Percentiles rank a stretch among this genome's conserved stretches.
phyloP scores from a whole-genome alignment of 1,140 invertebrate genomes.

The silkworm (Bombyx mori) region ASM3026992v2 NC_085128.1:5765001-5765500 shows the following conservation, averaged over 20 bases:
- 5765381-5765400: constrained; percentile 96
- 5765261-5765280: constrained; percentile 93
- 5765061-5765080: constrained; percentile 97
- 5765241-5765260: constrained; percentile 92
- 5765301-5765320: constrained; percentile 91
- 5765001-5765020: constrained; percentile 94
- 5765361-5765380: constrained; percentile 94
- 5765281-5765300: constrained; percentile 91
- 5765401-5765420: constrained; percentile 90
- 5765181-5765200: not conserved
- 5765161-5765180: not conserved
- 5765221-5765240: constrained; percentile 87
- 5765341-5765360: constrained; percentile 93
- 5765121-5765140: constrained; percentile 71
- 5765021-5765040: constrained; percentile 97
- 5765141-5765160: not conserved
- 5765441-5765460: constrained; percentile 1
- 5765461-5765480: not conserved
- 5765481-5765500: constrained; percentile 68
- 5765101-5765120: constrained; percentile 92
- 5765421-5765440: constrained; percentile 10
- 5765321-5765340: constrained; percentile 94
- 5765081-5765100: constrained; percentile 93
- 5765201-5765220: constrained; percentile 24
- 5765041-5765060: constrained; percentile 95